A percentile compares a stretch with the other conserved stretches of the same genome.
Conservation (phyloP, 2,113 vertebrate species). For the Epinephelus cyanopodus region DNA sequence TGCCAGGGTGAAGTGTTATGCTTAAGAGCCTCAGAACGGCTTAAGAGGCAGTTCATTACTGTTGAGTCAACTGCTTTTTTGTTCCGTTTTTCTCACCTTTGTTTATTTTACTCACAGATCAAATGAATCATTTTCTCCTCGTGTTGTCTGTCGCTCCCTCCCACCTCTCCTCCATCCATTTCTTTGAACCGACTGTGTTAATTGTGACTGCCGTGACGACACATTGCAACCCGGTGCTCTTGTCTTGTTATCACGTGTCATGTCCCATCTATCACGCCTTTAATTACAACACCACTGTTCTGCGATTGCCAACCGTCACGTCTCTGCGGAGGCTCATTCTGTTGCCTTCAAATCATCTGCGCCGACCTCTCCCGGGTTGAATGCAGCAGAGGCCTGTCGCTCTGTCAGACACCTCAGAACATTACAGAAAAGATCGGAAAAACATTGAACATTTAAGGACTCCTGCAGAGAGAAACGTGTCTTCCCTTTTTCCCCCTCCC, state of each 20-base stretch:
- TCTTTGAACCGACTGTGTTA: slow-evolving; percentile 63
- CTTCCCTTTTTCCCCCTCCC: slow-evolving; percentile 2
- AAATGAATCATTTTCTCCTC: neutral
- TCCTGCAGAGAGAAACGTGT: slow-evolving; percentile 18
- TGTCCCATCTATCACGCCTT: slow-evolving; percentile 67
- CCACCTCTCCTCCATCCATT: slow-evolving; percentile 5
- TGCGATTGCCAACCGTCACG: slow-evolving; percentile 16
- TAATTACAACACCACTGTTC: slow-evolving; percentile 67
- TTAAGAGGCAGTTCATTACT: slow-evolving; percentile 12
- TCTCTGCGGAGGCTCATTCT: slow-evolving; percentile 53
- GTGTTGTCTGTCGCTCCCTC: neutral
- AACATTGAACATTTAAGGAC: slow-evolving; percentile 11
- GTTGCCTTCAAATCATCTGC: slow-evolving; percentile 36
- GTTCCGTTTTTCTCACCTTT: slow-evolving; percentile 1
- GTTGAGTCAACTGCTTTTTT: neutral
- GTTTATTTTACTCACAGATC: slow-evolving; percentile 1
- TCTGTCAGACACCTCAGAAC: slow-evolving; percentile 24
- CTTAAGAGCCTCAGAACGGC: slow-evolving; percentile 12
- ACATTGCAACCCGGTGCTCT: slow-evolving; percentile 49
- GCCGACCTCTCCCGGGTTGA: neutral
- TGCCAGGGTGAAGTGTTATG: slow-evolving; percentile 38
- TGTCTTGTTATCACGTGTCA: slow-evolving; percentile 64
- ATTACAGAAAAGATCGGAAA: slow-evolving; percentile 8
- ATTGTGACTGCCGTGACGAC: slow-evolving; percentile 59
- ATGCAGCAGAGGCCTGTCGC: slow-evolving; percentile 17